Evolutionary conservation across 2,888 invertebrate genomes (phyloP).

Genomic region (Ormyrus pomaceus): DNA sequence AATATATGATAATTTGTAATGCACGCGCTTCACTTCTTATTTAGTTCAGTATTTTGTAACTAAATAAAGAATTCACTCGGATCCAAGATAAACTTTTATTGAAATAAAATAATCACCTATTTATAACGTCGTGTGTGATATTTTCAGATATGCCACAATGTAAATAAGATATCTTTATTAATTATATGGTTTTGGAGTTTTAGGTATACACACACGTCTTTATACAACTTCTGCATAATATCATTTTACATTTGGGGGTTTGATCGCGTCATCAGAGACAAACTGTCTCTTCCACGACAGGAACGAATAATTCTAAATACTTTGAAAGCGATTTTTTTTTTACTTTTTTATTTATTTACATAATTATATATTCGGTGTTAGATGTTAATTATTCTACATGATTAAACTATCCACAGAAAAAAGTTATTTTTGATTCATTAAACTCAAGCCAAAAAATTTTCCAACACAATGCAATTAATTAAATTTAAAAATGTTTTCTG

Average conservation of each 20-base stretch:
- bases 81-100: conserved; percentile 31
- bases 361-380: conserved; percentile 38
- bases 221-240: conserved; percentile 27
- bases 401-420: conserved; percentile 42
- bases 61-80: conserved; percentile 20
- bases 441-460: neutral
- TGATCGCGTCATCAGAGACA: neutral
- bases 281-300: conserved; percentile 13
- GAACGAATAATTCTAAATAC: conserved; percentile 48
- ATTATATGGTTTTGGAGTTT: conserved; percentile 18
- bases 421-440: conserved; percentile 17
- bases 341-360: conserved; percentile 51
- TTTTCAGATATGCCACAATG: conserved; percentile 37
- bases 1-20: neutral
- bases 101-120: conserved; percentile 15
- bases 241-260: conserved; percentile 9
- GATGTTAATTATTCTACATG: conserved; percentile 42
- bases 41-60: conserved; percentile 4
- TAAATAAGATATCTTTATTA: conserved; percentile 21
- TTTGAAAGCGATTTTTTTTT: conserved; percentile 34
- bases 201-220: conserved; percentile 4
- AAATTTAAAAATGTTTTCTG: conserved; percentile 21
- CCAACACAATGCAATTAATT: neutral
- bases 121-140: neutral
- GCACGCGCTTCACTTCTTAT: neutral